Evolutionary conservation across 2,888 invertebrate species (phyloP).

Genomic region (Drosophila kuntzei): DNA sequence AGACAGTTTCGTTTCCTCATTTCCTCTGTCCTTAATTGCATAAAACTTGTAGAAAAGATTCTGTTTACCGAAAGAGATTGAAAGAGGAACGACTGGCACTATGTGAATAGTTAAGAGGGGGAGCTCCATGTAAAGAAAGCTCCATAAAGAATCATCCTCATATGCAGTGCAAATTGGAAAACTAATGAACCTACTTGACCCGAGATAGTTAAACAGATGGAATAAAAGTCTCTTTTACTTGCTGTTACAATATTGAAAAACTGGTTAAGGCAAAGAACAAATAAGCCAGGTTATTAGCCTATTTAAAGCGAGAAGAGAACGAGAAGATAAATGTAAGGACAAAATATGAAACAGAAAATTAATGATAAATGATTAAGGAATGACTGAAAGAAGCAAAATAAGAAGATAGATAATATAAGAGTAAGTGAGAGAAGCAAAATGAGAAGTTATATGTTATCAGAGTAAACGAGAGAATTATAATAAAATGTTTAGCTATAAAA

Average conservation of each 20-base stretch:
- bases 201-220: background rate
- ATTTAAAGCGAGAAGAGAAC: background rate
- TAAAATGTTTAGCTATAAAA: background rate
- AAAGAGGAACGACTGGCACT: slow-evolving; percentile 6
- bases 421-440: background rate
- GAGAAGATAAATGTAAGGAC: background rate
- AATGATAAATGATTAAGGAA: too few species aligned
- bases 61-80: slow-evolving; percentile 13
- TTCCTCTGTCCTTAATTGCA: slow-evolving; percentile 60
- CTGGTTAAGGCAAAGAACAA: slow-evolving; percentile 6
- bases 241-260: slow-evolving; percentile 15
- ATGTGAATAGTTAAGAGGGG: slow-evolving; percentile 19
- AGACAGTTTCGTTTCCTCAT: slow-evolving; percentile 7
- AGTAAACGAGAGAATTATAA: background rate
- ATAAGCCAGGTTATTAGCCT: slow-evolving; percentile 21
- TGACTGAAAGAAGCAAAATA: background rate
- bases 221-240: slow-evolving; percentile 1
- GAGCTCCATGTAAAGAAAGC: slow-evolving; percentile 7
- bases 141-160: slow-evolving; percentile 15
- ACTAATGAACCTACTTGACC: slow-evolving; percentile 40
- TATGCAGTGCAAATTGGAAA: slow-evolving; percentile 33
- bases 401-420: background rate
- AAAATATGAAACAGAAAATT: background rate
- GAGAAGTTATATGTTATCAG: background rate
- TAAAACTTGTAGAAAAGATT: slow-evolving; percentile 52